Evolutionary conservation across 2,888 invertebrate species (phyloP).

Genomic region (Lasioglossum malachurum): DNA sequence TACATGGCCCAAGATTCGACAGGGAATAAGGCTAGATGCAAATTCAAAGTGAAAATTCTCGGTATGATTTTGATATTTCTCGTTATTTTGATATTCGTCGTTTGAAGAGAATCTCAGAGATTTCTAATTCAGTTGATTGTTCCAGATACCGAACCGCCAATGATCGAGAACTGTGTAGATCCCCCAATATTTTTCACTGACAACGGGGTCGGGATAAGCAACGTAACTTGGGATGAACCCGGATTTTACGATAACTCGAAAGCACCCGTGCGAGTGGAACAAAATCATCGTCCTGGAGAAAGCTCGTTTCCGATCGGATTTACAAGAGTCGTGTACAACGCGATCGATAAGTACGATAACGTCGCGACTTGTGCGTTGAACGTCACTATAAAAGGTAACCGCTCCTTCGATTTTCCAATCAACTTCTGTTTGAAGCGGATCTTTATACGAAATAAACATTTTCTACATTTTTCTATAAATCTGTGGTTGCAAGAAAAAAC

Average conservation of each 20-base stretch:
- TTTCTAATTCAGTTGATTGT: neutral
- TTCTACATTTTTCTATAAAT: too few species aligned
- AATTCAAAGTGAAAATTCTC: conserved; percentile 87
- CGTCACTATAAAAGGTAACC: conserved; percentile 87
- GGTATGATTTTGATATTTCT: conserved; percentile 79
- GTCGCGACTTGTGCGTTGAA: conserved; percentile 87
- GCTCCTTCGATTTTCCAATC: neutral
- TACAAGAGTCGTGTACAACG: conserved; percentile 87
- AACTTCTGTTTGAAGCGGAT: neutral
- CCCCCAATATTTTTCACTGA: conserved; percentile 86
- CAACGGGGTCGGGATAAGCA: conserved; percentile 78
- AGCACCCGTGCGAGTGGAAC: conserved; percentile 78
- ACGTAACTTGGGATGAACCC: conserved; percentile 88
- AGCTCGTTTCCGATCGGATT: conserved; percentile 86
- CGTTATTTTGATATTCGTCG: too few species aligned
- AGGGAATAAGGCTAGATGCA: conserved; percentile 88
- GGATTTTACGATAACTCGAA: conserved; percentile 87
- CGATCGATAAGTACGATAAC: conserved; percentile 87
- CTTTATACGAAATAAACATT: too few species aligned
- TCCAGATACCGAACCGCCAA: conserved; percentile 87
- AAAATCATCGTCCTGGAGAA: conserved; percentile 84
- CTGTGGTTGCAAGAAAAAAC: too few species aligned
- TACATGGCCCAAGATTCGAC: conserved; percentile 88
- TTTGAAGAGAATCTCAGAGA: neutral
- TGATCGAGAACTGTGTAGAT: conserved; percentile 87